Base-by-base conservation (phyloP, 1,140 invertebrate species). In the Armadillidium nasatum region DNA sequence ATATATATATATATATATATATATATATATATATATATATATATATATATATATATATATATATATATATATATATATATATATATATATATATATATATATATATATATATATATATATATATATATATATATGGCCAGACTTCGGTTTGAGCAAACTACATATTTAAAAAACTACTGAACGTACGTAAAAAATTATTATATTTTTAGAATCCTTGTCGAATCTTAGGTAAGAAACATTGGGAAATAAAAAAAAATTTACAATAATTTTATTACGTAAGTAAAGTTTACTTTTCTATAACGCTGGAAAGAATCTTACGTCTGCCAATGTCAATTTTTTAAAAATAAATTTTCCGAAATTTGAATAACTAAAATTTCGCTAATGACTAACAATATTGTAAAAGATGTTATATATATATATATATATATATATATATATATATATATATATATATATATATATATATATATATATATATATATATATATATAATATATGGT, bases 11-110 rank as follows among this genome's bases (percentile, higher is more conserved):
- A 60, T 19, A 60, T 19, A 60, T 19, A 60, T 19, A 60, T 19
- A 60, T 19, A 60, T 60, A 60, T 60, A 60, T 60, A 60, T 60
- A 60, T 60, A 60, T 50, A 60, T 60, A 60, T 60, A 60, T 60
- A 60, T 60, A 19, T 22, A 9, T 22, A 22, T 19, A 71, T 22
- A 33, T 22, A 33, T 15, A 33, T 22, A 33, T 22, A 33, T 22
- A 71, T 15, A 21, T 15, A 21, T 22, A 71, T 22, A 71, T 22
- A 71, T 22, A 71, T 19, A 71, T 22, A 71, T 22, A 71, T 22
- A 71, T 22, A 71, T 22, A 71, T 22, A 71, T 22, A 71, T 22
- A 22, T 15, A 22, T 15, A 71, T 22, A 71, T 22, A 71, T 22
- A 71, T 22, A 71, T 22, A 71, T 22, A 60, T 60, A 60, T 60